Conservation (phyloP, 2,797 vertebrate genomes). For the Cuculus canorus region DNA sequence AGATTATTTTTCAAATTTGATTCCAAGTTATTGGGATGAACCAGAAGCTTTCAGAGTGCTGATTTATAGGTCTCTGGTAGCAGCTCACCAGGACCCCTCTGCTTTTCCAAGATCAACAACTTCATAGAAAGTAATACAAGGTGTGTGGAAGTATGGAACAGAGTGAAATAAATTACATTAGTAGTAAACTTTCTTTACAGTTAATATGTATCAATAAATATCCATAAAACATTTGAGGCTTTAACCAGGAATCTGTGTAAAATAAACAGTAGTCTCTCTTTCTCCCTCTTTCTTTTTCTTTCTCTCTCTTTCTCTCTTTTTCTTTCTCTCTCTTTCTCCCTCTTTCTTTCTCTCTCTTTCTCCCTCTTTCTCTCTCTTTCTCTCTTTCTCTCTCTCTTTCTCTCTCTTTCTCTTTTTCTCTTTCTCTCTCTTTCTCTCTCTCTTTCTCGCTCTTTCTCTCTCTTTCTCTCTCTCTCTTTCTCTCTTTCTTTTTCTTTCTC, state of each 20-base stretch:
- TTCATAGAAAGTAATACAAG: slow-evolving; percentile 66
- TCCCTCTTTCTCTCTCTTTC: background rate
- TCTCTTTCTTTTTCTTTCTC: background rate
- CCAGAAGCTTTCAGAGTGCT: slow-evolving; percentile 69
- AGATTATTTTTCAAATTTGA: slow-evolving; percentile 46
- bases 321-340: too few relatives aligned
- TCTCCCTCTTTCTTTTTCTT: background rate
- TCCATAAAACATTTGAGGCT: slow-evolving; percentile 45
- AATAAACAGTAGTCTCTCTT: slow-evolving; percentile 24
- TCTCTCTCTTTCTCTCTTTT: too few relatives aligned
- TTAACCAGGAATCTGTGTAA: slow-evolving; percentile 55
- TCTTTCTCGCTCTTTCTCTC: too few relatives aligned
- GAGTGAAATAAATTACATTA: slow-evolving; percentile 70
- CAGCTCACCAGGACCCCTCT: slow-evolving; percentile 34
- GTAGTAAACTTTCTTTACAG: slow-evolving; percentile 66
- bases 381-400: too few relatives aligned
- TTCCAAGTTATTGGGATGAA: slow-evolving; percentile 72
- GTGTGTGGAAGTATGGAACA: slow-evolving; percentile 62
- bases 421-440: too few relatives aligned
- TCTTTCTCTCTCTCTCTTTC: too few relatives aligned
- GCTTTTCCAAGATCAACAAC: slow-evolving; percentile 75
- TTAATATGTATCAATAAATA: slow-evolving; percentile 70
- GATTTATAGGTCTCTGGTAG: slow-evolving; percentile 66
- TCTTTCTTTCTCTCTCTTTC: too few relatives aligned
- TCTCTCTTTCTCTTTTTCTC: too few relatives aligned